Evolutionary conservation across 2,113 vertebrate species (phyloP), one percentile per base, ranked within the genome.

Genomic region (Pangasianodon hypophthalmus): DNA sequence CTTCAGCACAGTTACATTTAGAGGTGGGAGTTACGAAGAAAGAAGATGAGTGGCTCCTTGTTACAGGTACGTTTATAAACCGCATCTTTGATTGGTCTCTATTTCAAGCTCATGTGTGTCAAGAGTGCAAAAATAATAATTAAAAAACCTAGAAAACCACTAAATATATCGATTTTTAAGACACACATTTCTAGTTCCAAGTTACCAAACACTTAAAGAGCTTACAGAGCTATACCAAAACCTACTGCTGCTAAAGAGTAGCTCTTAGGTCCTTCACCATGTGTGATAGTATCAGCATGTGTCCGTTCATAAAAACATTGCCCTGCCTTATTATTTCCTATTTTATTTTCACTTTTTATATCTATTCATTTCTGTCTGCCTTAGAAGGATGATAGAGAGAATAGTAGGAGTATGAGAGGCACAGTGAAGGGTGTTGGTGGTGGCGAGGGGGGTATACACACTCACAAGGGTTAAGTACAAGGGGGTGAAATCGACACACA

Each of bases 341-440:
- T 75, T 71, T n/a, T 37, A 16, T 37, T 44, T 73, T 41, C 0
- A 64, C 9, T 1, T 79, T 48, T 79, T 77, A 13, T 48, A 94
- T 93, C 93, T 96, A 95, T 95, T 96, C 92, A 94, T 96, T 96
- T 94, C 90, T 54, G 48, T 85, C 77, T 87, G 19, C 37, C 10
- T 79, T 79, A 29, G 75, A 48, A 29, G 44, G 75, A 79, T 79
- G 75, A 75, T 44, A 9, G 71, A 50, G 7, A 77, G 41, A 77
- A 79, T 14, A 79, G 44, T 11, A 29, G 41, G 41, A 93, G 56
- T 32, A 86, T 71, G 56, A 81, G 60, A 81, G 60, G 77, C 50
- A 52, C 50, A 32, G 79, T n/a, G 32, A 75, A 24, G 16, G 26
- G 75, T 69, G n/a, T 80, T 73, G 44, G 37, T 44, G 48, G 26